Conservation (phyloP, 2,113 vertebrate genomes). For the Entelurus aequoreus region DNA sequence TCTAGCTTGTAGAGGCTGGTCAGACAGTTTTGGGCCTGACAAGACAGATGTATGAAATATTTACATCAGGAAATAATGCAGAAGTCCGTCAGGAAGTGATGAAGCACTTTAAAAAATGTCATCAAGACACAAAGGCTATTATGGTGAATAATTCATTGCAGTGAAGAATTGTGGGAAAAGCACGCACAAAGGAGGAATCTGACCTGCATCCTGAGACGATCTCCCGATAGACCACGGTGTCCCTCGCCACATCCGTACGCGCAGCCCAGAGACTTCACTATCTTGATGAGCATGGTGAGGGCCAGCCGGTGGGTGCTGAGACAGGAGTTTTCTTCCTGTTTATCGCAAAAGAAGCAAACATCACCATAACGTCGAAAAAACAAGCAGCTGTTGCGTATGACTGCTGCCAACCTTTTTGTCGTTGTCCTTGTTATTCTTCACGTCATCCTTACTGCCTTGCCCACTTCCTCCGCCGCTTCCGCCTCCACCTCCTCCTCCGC, state of each 20-base stretch:
- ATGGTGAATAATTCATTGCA: slow-evolving; percentile 11
- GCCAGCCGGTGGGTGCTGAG: slow-evolving; percentile 88
- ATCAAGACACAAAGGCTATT: not conserved
- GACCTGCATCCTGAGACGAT: slow-evolving; percentile 97
- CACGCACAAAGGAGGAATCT: slow-evolving; percentile 11
- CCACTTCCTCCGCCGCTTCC: slow-evolving; percentile 72
- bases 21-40: slow-evolving; percentile 92
- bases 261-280: slow-evolving; percentile 96
- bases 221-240: slow-evolving; percentile 93
- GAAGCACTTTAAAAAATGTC: not conserved
- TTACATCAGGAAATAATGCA: not conserved
- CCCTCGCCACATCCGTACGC: slow-evolving; percentile 98
- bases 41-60: slow-evolving; percentile 2
- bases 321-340: slow-evolving; percentile 80
- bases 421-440: slow-evolving; percentile 86
- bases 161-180: not conserved
- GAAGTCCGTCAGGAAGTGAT: not conserved
- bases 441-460: slow-evolving; percentile 77
- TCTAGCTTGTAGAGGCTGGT: slow-evolving; percentile 95
- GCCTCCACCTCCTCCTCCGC: slow-evolving; percentile 67
- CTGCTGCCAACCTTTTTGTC: slow-evolving; percentile 67
- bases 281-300: slow-evolving; percentile 97
- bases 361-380: not conserved
- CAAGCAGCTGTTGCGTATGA: not conserved
- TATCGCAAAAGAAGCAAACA: not conserved